Evolutionary conservation across 2,113 vertebrate species (phyloP).

Genomic region (Piaya cayana): DNA sequence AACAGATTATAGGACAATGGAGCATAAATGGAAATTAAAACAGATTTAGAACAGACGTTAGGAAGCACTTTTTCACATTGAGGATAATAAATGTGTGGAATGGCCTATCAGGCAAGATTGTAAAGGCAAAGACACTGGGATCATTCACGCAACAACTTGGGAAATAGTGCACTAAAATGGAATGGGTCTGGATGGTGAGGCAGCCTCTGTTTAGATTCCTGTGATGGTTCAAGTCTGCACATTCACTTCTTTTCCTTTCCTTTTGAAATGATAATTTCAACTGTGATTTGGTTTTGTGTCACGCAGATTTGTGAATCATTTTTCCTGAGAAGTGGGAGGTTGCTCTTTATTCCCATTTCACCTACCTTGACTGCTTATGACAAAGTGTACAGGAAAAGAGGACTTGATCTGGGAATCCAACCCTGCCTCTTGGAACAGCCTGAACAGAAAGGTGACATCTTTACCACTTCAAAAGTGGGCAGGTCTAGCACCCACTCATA

Average conservation of each 20-base stretch:
- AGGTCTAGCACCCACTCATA: not conserved
- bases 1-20: constrained; percentile 69
- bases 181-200: constrained; percentile 5
- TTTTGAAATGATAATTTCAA: not conserved
- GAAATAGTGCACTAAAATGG: constrained; percentile 18
- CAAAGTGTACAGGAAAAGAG: not conserved
- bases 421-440: not conserved
- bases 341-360: not conserved
- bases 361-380: not conserved
- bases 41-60: constrained; percentile 68
- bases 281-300: constrained; percentile 4
- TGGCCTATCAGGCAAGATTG: constrained; percentile 56
- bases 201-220: constrained; percentile 19
- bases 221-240: not conserved
- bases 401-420: not conserved
- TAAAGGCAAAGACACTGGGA: constrained; percentile 54
- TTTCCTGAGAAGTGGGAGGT: not conserved
- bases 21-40: constrained; percentile 72
- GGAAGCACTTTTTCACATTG: constrained; percentile 57
- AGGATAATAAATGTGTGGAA: constrained; percentile 65
- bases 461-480: not conserved
- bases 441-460: not conserved
- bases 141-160: constrained; percentile 42
- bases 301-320: not conserved
- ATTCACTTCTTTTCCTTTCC: not conserved